Conservation (phyloP, 2,888 invertebrate genomes). For the Ditula angustiorana region DNA sequence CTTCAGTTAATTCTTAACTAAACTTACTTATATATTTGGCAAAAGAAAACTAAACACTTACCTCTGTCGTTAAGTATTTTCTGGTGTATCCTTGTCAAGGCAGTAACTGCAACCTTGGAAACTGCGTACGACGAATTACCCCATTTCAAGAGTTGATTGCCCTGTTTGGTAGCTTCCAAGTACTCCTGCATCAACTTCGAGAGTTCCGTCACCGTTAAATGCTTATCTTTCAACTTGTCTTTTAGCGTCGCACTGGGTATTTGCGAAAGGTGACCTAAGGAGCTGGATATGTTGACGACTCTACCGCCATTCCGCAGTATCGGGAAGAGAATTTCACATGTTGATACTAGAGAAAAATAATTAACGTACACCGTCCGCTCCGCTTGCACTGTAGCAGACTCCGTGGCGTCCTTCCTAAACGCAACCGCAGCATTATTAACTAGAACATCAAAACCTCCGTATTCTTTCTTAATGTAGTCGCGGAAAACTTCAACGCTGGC, state of each 20-base stretch:
- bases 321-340: conserved; percentile 89
- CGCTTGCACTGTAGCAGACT: conserved; percentile 88
- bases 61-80: conserved; percentile 66
- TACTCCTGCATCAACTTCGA: conserved; percentile 87
- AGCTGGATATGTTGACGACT: conserved; percentile 91
- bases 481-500: conserved; percentile 85
- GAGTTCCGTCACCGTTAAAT: conserved; percentile 81
- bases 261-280: conserved; percentile 85
- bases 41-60: conserved; percentile 44
- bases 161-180: conserved; percentile 72
- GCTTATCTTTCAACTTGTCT: conserved; percentile 78
- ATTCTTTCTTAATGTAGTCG: conserved; percentile 84
- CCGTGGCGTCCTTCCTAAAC: conserved; percentile 85
- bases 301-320: conserved; percentile 88
- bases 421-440: conserved; percentile 92
- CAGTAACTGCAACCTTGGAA: conserved; percentile 90
- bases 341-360: conserved; percentile 87
- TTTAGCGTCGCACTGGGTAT: conserved; percentile 84
- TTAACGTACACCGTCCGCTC: conserved; percentile 89
- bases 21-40: not conserved
- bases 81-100: conserved; percentile 88
- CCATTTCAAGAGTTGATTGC: conserved; percentile 58
- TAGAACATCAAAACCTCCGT: conserved; percentile 89
- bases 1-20: not conserved
- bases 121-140: conserved; percentile 83